A percentile compares a stretch with the other conserved stretches of the same genome.
Evolutionary conservation across 2,797 vertebrate genomes (phyloP).

Genomic region (Zonotrichia albicollis): DNA sequence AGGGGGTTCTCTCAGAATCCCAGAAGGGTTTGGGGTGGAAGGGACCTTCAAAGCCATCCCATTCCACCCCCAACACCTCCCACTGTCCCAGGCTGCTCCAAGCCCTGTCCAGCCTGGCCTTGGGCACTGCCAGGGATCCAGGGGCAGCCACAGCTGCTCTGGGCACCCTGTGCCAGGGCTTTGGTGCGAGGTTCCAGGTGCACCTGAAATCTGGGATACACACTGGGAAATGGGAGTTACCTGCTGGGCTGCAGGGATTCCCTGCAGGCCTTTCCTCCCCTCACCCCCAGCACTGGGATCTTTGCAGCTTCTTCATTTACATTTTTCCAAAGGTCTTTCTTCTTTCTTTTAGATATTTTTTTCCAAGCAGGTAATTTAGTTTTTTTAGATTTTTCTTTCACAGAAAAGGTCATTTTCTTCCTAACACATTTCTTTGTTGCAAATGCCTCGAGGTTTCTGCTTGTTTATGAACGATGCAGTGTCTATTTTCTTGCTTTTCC

Average conservation of each 20-base stretch:
- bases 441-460: not conserved
- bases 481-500: not conserved
- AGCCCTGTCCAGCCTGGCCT: not conserved
- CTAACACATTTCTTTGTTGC: not conserved
- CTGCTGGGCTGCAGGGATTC: accelerated
- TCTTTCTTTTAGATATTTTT: not conserved
- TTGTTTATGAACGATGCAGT: not conserved
- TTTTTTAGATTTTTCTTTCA: not conserved
- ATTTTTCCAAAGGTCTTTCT: not conserved
- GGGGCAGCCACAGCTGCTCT: not conserved
- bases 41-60: not conserved
- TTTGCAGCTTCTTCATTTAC: not conserved
- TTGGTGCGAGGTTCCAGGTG: not conserved
- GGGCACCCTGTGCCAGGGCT: not conserved
- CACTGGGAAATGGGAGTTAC: accelerated
- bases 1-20: not conserved
- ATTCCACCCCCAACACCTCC: not conserved
- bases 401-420: not conserved
- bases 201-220: not conserved
- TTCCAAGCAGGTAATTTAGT: not conserved
- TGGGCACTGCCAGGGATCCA: not conserved
- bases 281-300: not conserved
- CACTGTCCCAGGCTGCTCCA: not conserved
- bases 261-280: not conserved
- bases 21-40: not conserved